Conservation (phyloP, 2,797 vertebrate genomes). For the Acrocephalus scirpaceus region DNA sequence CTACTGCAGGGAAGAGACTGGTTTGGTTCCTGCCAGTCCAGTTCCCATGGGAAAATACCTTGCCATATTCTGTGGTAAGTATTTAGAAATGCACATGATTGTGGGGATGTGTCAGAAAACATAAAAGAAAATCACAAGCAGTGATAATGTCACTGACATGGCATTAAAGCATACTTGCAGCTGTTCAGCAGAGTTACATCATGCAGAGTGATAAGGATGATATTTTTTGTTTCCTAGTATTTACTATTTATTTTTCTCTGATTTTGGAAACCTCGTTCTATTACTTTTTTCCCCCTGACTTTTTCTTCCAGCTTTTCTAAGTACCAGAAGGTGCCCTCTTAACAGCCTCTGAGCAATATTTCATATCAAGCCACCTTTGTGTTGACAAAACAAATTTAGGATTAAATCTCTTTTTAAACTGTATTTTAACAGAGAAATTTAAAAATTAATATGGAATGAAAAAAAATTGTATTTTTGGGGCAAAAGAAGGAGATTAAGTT, state of each 20-base stretch:
- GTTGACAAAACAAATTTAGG: background rate
- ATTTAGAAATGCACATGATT: background rate
- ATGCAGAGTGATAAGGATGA: background rate
- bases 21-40: background rate
- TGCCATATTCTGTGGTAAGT: background rate
- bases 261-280: background rate
- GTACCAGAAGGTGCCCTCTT: background rate
- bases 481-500: background rate
- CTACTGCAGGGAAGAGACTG: background rate
- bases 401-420: background rate
- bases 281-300: background rate
- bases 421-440: background rate
- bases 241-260: background rate
- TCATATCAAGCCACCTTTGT: background rate
- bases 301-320: background rate
- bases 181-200: background rate
- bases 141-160: background rate
- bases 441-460: background rate
- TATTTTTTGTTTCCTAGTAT: background rate
- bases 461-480: background rate
- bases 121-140: background rate
- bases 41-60: background rate
- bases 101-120: background rate
- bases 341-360: conserved; percentile 9
- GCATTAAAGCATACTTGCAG: background rate